Conservation (phyloP, 2,113 vertebrate species). For the Chunga burmeisteri region DNA sequence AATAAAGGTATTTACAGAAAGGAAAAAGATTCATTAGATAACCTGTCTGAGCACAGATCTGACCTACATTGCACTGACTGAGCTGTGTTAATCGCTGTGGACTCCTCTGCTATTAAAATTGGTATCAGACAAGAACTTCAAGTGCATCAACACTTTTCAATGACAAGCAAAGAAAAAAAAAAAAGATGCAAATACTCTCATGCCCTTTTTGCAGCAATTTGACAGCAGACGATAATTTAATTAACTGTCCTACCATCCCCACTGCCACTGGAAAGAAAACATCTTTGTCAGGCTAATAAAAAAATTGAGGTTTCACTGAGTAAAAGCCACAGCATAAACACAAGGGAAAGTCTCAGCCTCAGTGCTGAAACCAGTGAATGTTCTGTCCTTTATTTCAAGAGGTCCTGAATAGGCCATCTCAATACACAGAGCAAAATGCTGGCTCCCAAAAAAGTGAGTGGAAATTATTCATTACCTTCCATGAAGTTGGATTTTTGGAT, state of each 20-base stretch:
- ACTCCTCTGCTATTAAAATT: not conserved
- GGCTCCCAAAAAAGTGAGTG: not conserved
- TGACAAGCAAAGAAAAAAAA: not conserved
- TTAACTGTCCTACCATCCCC: not conserved
- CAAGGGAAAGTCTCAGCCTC: not conserved
- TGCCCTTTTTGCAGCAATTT: conserved; percentile 10
- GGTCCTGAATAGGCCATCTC: not conserved
- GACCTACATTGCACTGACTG: not conserved
- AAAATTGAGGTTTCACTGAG: not conserved
- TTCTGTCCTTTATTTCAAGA: not conserved
- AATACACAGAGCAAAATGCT: not conserved
- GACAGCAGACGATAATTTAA: conserved; percentile 22
- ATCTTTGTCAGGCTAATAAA: not conserved
- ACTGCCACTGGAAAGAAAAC: not conserved
- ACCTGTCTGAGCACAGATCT: not conserved
- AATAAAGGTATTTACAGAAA: not conserved
- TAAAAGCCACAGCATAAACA: not conserved
- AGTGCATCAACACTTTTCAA: not conserved
- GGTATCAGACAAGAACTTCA: not conserved
- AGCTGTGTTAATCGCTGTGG: not conserved
- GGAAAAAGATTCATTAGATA: not conserved
- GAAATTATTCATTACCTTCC: not conserved
- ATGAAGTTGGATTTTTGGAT: not conserved
- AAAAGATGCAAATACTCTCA: not conserved
- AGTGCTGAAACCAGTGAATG: not conserved